Evolutionary conservation across 2,113 vertebrate species (phyloP), one percentile per base, ranked within the genome.

Genomic region (Platysteira castanea): DNA sequence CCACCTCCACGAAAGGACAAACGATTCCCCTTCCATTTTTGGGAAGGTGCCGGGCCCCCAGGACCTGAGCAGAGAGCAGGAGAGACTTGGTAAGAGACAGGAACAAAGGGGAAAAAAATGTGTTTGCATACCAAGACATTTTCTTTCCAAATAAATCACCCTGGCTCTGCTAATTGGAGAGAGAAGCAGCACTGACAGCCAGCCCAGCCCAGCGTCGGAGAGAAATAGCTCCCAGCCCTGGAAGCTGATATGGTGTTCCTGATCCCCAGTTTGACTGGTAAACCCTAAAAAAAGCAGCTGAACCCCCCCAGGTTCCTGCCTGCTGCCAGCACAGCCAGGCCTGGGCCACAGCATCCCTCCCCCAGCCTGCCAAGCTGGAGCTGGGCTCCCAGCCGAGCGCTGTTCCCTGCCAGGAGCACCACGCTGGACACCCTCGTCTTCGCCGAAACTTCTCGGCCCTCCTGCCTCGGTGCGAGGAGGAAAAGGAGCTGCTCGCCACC

Each of bases 1-100:
- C 99, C 6, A 99, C 98, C 98, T 99, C 99, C 73, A 99, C 99
- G 4, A 99, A 98, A 7, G 99, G 99, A 79, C 99, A 99, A 87
- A 99, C 99, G 0, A 99, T 99, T 81, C 99, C 99, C 13, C 99
- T 98, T 16, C 99, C 99, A 0, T 99, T 99, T 95, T 99, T 99
- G 11, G 99, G 99, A 74, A 99, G 97, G 92, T 99, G 99, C 22
- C 99, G 98, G 6, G 99, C 99, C 5, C 99, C 99, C 96, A 99
- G 95, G 52, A 99, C 98, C 99, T 99, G 93, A 81, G 39, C 53
- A 82, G 60, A 71, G 42, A 91, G 49, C 63, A 76, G 26, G 67
- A 57, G 49, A 95, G 61, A 65, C 37, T 82, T 41, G 17, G 42
- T 84, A 67, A 86, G 68, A 44, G 68, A 50, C 2, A 4, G 44